Evolutionary conservation across 2,888 invertebrate species (phyloP), one percentile per base, ranked within the genome.

Genomic region (Tromatobia lineatoria): DNA sequence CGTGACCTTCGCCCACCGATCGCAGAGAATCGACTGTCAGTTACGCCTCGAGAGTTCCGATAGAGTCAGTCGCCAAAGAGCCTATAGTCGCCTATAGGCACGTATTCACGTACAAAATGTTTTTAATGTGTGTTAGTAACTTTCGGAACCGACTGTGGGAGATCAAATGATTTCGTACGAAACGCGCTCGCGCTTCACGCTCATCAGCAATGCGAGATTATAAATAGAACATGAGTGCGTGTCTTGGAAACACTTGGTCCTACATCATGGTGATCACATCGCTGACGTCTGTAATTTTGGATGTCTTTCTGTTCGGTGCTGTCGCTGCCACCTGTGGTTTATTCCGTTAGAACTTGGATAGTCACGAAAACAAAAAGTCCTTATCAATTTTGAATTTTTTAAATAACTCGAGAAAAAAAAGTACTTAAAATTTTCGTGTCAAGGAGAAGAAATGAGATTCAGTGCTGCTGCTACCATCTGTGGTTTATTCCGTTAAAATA

Each of bases 191-290:
- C 47, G 47, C 64, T 64, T 47, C 73, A 42, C 47, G 20, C 42
- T 4, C 64, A 38, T 47, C 61, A 54, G 47, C 69, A 38, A n/a
- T 47, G 29, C 74, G 64, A 38, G 38, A 54, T 88, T 90, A 90
- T 89, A 88, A 88, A 88, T 90, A 90, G 88, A 87, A 70, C 64
- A 38, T 82, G 78, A 77, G 80, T 69, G 75, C 75, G 50, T 52
- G 73, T 82, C 69, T 69, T 71, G 59, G 64, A 64, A 78, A 71
- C 71, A 64, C 70, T 64, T 64, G 52, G 70, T 61, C n/a, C 77
- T 54, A 42, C 20, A 78, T 54, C 59, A 42, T 52, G 25, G n/a
- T 61, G 61, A 38, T 57, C 59, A 38, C 29, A 67, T 66, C 64
- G 80, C 79, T 77, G 80, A 83, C 77, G 77, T 79, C 50, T 73